Conservation (phyloP, 1,140 invertebrate species). For the Leptopilina clavipes region DNA sequence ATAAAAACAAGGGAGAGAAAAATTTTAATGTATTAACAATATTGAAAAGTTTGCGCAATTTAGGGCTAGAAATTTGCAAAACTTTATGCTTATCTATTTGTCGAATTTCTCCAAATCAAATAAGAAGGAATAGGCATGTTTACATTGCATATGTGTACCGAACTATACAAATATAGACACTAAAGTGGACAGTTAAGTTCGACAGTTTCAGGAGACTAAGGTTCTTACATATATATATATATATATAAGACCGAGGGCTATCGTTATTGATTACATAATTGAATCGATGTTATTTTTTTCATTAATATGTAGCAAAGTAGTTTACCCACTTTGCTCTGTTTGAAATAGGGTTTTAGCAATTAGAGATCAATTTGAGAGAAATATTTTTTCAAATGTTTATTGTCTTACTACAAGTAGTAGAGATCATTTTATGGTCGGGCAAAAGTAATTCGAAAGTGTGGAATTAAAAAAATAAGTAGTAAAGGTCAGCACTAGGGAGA, state of each 20-base stretch:
- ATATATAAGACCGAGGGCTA: background rate
- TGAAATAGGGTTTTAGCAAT: too few species aligned
- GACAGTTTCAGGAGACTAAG: background rate
- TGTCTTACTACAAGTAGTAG: too few species aligned
- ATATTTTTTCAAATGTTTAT: too few species aligned
- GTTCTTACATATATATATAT: slow-evolving; percentile 1
- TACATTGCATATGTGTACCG: background rate
- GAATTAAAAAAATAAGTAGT: too few species aligned
- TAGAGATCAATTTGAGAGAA: too few species aligned
- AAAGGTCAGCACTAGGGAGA: too few species aligned
- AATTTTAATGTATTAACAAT: background rate
- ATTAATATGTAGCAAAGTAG: too few species aligned
- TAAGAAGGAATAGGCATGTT: slow-evolving; percentile 8
- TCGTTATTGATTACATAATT: background rate
- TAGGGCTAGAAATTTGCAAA: background rate
- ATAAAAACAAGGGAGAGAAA: too few species aligned
- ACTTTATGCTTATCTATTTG: background rate
- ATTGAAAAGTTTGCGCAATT: background rate
- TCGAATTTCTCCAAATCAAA: slow-evolving; percentile 5
- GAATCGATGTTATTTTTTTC: background rate
- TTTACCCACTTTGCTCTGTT: too few species aligned
- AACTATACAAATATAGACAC: background rate
- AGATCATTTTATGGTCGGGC: too few species aligned
- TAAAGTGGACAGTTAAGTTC: background rate
- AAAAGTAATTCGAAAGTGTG: too few species aligned